phyloP scores from a whole-genome alignment of 37 sponge, comb jelly and placozoan genomes.

The Cladorhizidae sp. region DNA sequence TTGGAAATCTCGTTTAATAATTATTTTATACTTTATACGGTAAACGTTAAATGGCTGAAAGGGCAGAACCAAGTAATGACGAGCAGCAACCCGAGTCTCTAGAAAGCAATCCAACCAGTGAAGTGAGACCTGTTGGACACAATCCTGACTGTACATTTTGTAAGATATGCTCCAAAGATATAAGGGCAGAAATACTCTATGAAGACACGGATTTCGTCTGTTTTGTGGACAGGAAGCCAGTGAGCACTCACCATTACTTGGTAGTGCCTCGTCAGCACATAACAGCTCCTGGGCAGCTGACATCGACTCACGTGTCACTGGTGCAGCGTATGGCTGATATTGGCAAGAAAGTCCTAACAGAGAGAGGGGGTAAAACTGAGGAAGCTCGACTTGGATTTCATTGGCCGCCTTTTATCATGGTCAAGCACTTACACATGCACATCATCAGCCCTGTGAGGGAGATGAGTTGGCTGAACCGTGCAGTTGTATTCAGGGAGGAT shows the following conservation, averaged over 20 bases:
- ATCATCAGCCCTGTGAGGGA: conserved; percentile 56
- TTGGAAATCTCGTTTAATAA: too few relatives aligned
- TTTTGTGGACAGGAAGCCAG: conserved; percentile 77
- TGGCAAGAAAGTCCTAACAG: conserved; percentile 45
- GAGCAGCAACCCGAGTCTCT: neutral
- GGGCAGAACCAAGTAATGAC: neutral
- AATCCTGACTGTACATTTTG: conserved; percentile 62
- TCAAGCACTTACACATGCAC: conserved; percentile 87
- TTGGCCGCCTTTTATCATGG: conserved; percentile 83
- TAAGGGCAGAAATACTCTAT: conserved; percentile 45
- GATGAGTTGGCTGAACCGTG: conserved; percentile 66
- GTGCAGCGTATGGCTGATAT: conserved; percentile 70
- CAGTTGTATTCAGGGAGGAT: conserved; percentile 61
- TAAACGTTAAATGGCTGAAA: conserved; percentile 11
- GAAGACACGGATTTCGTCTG: conserved; percentile 77
- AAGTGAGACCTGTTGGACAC: neutral
- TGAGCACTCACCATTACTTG: conserved; percentile 74
- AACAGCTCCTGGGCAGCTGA: conserved; percentile 8
- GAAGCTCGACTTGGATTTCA: conserved; percentile 85
- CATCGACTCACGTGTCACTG: conserved; percentile 41
- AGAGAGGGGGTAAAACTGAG: conserved; percentile 44
- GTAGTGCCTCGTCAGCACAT: conserved; percentile 66
- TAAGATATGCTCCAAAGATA: conserved; percentile 40
- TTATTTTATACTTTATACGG: too few relatives aligned
- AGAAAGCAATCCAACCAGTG: too few relatives aligned